A percentile compares a stretch with the other conserved stretches of the same genome.
phyloP scores from a whole-genome alignment of 1,140 invertebrate species.

The Neodiprion fabricii region DNA sequence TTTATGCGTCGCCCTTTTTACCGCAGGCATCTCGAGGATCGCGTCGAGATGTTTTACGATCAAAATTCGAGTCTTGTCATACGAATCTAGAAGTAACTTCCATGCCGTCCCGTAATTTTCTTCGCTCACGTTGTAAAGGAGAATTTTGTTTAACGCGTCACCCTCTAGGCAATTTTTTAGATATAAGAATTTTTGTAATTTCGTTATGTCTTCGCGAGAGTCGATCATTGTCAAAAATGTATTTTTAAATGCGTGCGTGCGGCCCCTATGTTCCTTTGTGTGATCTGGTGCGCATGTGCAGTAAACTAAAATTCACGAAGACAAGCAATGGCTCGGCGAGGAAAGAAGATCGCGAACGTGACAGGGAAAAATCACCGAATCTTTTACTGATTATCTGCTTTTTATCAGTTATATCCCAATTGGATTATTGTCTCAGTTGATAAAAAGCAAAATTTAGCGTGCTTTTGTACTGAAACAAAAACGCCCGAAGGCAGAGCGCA shows the following conservation, averaged over 20 bases:
- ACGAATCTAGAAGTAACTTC: slow-evolving; percentile 24
- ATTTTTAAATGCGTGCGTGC: slow-evolving; percentile 17
- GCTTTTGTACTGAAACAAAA: no score
- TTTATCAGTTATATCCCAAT: no score
- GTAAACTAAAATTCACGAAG: no score
- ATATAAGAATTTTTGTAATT: slow-evolving; percentile 25
- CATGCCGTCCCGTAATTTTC: slow-evolving; percentile 33
- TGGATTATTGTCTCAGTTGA: no score
- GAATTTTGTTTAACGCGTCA: slow-evolving; percentile 10
- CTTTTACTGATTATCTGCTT: no score
- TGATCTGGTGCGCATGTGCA: no score
- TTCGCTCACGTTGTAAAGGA: slow-evolving; percentile 7
- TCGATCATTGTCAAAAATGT: slow-evolving; percentile 18
- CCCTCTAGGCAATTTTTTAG: slow-evolving; percentile 27
- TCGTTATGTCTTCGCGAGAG: slow-evolving; percentile 13
- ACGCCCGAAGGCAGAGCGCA: no score
- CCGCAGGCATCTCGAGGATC: slow-evolving; percentile 20
- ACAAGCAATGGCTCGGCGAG: no score
- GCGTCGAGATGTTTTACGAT: slow-evolving; percentile 28
- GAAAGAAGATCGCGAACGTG: no score
- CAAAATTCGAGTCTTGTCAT: slow-evolving; percentile 27
- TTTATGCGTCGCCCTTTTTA: slow-evolving; percentile 21
- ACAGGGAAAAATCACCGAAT: no score
- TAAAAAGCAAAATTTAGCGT: no score
- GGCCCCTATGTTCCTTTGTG: no score